Base-by-base conservation (phyloP, 2,888 invertebrate species). In the Acrocyrtus sp. region DNA sequence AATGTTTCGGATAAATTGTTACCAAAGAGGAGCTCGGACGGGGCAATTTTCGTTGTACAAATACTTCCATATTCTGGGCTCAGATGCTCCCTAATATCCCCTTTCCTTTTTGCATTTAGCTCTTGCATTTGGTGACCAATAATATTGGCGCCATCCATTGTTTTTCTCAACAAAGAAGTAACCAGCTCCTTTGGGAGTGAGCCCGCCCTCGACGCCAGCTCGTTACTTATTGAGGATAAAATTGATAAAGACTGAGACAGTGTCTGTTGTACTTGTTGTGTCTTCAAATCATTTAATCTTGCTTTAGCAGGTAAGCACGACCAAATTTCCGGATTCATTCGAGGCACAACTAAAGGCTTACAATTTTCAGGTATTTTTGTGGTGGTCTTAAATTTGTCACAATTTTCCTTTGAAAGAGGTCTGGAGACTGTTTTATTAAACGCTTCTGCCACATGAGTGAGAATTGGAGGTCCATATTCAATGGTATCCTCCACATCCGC, bases 31-130 rank as follows among this genome's bases (percentile, higher is more conserved):
- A 26, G 57, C 34, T 70, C 56, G 0, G 34, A 15, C 0, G 39
- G 6, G 17, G 22, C 19, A 1, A 43, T 22, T n/a, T 45, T 17
- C 0, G 29, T 10, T 12, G 22, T 24, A 39, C 70, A 70, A 47
- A 72, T 43, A 5, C 41, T 47, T 15, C 26, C 57, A 56, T 53
- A 72, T 45, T 65, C 58, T 4, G 65, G 51, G 6, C 27, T 43
- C 1, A 72, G 6, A n/a, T 22, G 4, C 1, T 21, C 19, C 21
- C 50, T 63, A 1, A 72, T 58, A 24, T 22, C 39, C 19, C 1
- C 3, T 17, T 24, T 2, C 17, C 65, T 39, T n/a, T 27, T 51
- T 10, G 4, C 5, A 29, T 3, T 62, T 2, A 39, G 39, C 6
- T 50, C 62, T 41, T 51, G 39, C 2, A 34, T 10, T 34, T 26